These are phyloP conservation scores for Leucophenga montana DNA, from an alignment of 2,888 invertebrate genomes.

Conservation along the genomic window DNA sequence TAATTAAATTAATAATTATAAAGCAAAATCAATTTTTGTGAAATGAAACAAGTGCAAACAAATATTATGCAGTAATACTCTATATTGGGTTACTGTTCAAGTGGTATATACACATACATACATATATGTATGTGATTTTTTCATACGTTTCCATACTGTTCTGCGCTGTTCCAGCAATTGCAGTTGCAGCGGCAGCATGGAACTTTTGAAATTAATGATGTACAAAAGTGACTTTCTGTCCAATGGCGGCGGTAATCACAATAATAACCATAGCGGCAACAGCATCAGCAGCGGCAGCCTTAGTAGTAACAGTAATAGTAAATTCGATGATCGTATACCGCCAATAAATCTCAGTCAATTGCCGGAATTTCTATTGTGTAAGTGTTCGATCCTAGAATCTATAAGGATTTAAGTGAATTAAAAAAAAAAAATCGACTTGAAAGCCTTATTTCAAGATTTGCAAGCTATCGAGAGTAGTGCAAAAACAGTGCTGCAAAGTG, in stretches of 20 bases:
- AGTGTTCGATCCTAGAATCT: too few species aligned
- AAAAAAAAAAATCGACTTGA: too few species aligned
- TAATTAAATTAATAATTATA: neutral
- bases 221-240: constrained; percentile 73
- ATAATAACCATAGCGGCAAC: neutral
- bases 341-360: constrained; percentile 83
- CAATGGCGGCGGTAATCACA: constrained; percentile 49
- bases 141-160: too few species aligned
- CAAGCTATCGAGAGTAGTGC: too few species aligned
- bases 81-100: too few species aligned
- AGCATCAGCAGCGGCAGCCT: neutral
- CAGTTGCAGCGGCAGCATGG: constrained; percentile 68
- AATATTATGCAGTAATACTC: neutral
- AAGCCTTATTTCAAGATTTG: too few species aligned
- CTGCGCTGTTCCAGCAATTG: neutral
- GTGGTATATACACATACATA: too few species aligned
- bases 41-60: neutral
- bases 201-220: constrained; percentile 74
- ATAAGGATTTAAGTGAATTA: too few species aligned
- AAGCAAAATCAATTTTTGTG: neutral
- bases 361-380: constrained; percentile 83
- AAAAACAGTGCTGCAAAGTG: too few species aligned
- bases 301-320: constrained; percentile 36
- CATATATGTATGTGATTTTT: too few species aligned
- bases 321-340: constrained; percentile 79